Evolutionary conservation across 2,113 vertebrate species (phyloP).

Genomic region (Dicerorhinus sumatrensis): DNA sequence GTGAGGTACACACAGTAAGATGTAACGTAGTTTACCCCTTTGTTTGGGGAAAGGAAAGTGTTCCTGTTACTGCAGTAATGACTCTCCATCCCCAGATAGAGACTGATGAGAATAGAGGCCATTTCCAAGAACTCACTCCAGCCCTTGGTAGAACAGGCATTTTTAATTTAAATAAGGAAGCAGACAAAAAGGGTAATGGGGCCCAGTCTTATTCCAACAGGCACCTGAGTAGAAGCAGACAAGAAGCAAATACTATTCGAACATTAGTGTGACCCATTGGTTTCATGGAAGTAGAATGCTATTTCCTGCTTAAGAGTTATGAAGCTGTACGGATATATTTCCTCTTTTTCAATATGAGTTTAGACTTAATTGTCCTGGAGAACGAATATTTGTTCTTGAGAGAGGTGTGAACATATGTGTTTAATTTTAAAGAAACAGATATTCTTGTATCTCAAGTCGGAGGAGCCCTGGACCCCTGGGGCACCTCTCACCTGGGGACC

Average conservation of each 20-base stretch:
- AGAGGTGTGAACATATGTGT: not conserved
- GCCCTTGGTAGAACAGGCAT: not conserved
- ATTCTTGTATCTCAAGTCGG: not conserved
- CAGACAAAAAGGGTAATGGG: not conserved
- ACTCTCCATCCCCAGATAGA: not conserved
- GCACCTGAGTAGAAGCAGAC: not conserved
- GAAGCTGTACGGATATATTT: not conserved
- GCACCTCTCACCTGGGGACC: not conserved
- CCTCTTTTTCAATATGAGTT: not conserved
- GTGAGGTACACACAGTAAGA: not conserved
- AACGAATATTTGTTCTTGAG: not conserved
- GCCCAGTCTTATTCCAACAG: not conserved
- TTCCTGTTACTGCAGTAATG: not conserved
- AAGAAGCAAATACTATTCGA: not conserved
- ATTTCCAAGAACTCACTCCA: not conserved
- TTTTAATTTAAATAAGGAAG: conserved; percentile 1
- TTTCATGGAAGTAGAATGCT: not conserved
- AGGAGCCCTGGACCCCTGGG: not conserved
- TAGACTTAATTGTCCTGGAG: not conserved
- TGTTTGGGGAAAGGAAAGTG: not conserved
- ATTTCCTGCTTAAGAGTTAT: not conserved
- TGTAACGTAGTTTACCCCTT: not conserved
- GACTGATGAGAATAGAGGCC: not conserved
- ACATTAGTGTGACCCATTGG: not conserved
- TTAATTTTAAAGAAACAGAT: conserved; percentile 39